A percentile compares a stretch with the other conserved stretches of the same genome.
These are phyloP conservation scores for Paramormyrops kingsleyae DNA, from an alignment of 2,113 vertebrate species.

Conservation along the genomic window DNA sequence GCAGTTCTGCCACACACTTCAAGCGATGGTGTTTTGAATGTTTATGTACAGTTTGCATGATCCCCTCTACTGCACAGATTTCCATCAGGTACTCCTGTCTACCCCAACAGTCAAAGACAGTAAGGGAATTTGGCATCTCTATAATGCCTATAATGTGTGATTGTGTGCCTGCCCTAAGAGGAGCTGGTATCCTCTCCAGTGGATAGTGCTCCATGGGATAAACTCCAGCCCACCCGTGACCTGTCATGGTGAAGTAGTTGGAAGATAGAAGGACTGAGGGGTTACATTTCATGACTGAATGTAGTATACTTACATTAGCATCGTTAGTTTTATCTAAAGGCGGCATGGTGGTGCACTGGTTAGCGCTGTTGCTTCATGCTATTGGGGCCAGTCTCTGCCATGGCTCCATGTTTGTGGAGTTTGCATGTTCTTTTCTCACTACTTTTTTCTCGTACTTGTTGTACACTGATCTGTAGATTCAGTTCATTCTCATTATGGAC, in stretches of 20 bases:
- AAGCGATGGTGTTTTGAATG: not conserved
- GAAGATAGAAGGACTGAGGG: not conserved
- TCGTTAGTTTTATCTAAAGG: not conserved
- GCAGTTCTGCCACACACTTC: not conserved
- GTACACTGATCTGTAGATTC: not conserved
- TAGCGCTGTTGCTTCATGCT: not conserved
- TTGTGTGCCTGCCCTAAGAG: not conserved
- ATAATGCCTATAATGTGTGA: not conserved
- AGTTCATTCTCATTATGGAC: not conserved
- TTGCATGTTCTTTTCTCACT: too few relatives aligned
- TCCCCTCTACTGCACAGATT: not conserved
- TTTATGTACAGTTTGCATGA: not conserved
- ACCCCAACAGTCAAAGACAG: not conserved
- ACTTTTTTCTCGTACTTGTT: not conserved
- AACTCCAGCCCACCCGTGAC: not conserved
- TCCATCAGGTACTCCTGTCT: not conserved
- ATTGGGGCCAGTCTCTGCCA: not conserved
- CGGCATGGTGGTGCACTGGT: not conserved
- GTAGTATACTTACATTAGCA: not conserved
- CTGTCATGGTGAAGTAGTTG: not conserved
- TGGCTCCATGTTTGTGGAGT: not conserved
- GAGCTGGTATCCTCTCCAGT: not conserved
- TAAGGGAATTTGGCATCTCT: not conserved
- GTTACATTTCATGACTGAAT: not conserved
- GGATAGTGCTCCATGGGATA: not conserved